Conservation (phyloP, 2,113 vertebrate species). For the Entomyzon cyanotis region DNA sequence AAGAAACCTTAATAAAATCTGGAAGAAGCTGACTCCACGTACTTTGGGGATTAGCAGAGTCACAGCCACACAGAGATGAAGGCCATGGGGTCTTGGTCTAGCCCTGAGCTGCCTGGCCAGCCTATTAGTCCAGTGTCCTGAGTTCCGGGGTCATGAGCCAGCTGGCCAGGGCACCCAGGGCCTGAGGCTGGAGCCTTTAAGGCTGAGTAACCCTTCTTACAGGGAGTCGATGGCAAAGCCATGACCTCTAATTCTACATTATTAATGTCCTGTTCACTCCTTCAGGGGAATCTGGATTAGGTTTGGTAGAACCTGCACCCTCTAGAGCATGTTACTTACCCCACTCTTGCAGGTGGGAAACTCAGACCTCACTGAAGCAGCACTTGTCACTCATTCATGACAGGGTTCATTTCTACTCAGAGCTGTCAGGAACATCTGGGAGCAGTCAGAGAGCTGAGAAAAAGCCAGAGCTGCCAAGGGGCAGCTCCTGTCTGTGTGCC, state of each 20-base stretch:
- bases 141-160: not conserved
- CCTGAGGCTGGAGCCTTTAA: not conserved
- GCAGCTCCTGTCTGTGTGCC: rapidly evolving
- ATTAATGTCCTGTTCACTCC: rapidly evolving
- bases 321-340: not conserved
- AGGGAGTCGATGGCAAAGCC: not conserved
- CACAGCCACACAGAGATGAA: not conserved
- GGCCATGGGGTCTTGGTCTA: not conserved
- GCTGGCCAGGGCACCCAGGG: not conserved
- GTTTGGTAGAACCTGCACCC: not conserved
- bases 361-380: not conserved
- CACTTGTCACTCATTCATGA: too few species aligned
- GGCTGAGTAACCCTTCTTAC: not conserved
- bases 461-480: rapidly evolving
- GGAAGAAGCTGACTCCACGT: not conserved
- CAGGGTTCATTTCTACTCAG: rapidly evolving
- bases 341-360: not conserved
- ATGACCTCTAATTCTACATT: not conserved
- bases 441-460: not conserved
- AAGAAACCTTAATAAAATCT: not conserved
- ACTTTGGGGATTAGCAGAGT: not conserved
- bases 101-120: not conserved
- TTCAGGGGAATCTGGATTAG: not conserved
- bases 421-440: not conserved
- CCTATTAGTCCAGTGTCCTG: not conserved